Evolutionary conservation across 2,113 vertebrate species (phyloP), one percentile per base, ranked within the genome.

Genomic region (Melanerpes formicivorus): DNA sequence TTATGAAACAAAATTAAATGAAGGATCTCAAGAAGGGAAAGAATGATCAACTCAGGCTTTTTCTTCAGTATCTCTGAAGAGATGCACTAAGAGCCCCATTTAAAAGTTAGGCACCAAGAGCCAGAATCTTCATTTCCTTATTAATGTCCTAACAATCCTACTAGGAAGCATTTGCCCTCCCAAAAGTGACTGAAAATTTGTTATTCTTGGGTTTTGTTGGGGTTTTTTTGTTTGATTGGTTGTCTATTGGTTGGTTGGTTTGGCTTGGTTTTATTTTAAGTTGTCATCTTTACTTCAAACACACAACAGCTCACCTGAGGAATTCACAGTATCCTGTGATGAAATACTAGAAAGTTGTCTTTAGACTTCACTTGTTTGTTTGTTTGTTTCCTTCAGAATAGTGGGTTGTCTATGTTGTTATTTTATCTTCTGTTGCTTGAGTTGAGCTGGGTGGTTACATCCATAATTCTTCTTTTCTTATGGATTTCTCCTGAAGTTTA

Each of bases 211-310:
- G 50, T 52, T 52, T 52, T 21, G 11, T 52, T 25, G 16, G 18
- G 18, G 16, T 55, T 23, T 32, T 32, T 17, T 52, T 25, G 10
- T 6, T 40, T 11, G 40, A 11, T 40, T 40, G 40, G 40, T 40
- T 40, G 10, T 40, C 11, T 40, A 40, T 40, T 40, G 40, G 40
- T 40, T 40, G 40, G 40, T 40, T 40, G 40, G 40, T 40, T 40
- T 40, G 40, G 40, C 11, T 40, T 40, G 40, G 40, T 40, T 2
- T 0, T n/a, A 12, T 52, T 78, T 18, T 42, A 1, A 1, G 1
- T 70, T 75, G 25, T 0, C 7, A 80, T 69, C 0, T 8, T 85
- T 50, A 62, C n/a, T 66, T 76, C 69, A 87, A 93, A 89, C 3
- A 54, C 7, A 3, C 11, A 67, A 12, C 8, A 74, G 8, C 32